Evolutionary conservation across 2,113 vertebrate genomes (phyloP), one percentile per base, ranked within the genome.

Genomic region (human): DNA sequence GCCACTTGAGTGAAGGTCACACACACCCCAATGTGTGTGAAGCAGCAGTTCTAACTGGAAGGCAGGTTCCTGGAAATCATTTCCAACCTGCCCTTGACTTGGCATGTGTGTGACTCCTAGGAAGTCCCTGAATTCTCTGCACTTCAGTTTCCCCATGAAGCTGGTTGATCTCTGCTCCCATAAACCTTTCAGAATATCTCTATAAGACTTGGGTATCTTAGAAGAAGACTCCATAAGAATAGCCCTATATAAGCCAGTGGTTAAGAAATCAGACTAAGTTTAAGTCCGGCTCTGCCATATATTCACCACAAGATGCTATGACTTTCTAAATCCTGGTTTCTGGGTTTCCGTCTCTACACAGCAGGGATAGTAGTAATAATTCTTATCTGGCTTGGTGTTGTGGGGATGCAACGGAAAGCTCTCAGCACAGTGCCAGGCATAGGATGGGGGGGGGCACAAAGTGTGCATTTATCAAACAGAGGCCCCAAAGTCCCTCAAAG

Each of bases 11-110:
- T 11, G 27, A 84, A 45, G 20, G 43, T 32, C 59, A 61, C 17
- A 10, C 0, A 23, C 52, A 43, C 27, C 14, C 23, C 25, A 2
- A 7, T 2, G 2, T 8, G 6, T 8, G 23, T 14, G 76, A 84
- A 68, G 66, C 14, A 32, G 48, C 72, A 22, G 6, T n/a, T 72
- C 50, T 35, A 48, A 1, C 12, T 11, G 6, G 38, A 30, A 96
- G 38, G 32, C 64, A 18, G 22, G 5, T 11, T 52, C 50, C 52
- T n/a, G 64, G 25, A 73, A 48, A 89, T 18, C 3, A 55, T n/a
- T 85, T 82, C 59, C 75, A 73, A 9, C 8, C 23, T 35, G 30
- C 64, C 40, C n/a, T 89, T 23, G n/a, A 55, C 20, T 72, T n/a
- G 22, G 27, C 25, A 30, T 22, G 8, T 68, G 11, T 9, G 4